These are phyloP conservation scores for Porites australiensis DNA, from an alignment of 64 coral and sea anemone genomes.

Conservation along the genomic window DNA sequence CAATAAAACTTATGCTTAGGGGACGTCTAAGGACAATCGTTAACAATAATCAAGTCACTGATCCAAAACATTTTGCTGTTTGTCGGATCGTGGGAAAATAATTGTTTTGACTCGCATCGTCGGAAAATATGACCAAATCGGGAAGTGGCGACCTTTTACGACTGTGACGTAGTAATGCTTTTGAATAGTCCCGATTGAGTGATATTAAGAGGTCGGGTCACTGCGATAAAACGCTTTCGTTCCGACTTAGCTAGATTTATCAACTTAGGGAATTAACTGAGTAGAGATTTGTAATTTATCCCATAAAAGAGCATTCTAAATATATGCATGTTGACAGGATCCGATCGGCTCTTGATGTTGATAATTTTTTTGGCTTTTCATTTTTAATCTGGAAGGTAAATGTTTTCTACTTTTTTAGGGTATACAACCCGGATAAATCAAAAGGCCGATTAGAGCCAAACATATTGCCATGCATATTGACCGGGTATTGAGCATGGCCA, in stretches of 20 bases:
- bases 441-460: not conserved
- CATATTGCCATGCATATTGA: not conserved
- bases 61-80: constrained; percentile 41
- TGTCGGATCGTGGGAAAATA: constrained; percentile 53
- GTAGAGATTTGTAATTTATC: constrained; percentile 7
- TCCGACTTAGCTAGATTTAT: not conserved
- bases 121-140: constrained; percentile 66
- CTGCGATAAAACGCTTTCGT: constrained; percentile 17
- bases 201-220: constrained; percentile 42
- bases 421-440: not conserved
- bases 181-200: constrained; percentile 15
- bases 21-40: not conserved
- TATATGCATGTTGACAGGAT: not conserved
- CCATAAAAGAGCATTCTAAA: not conserved
- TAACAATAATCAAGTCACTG: constrained; percentile 39
- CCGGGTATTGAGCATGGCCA: no score
- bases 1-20: not conserved
- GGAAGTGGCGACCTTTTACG: constrained; percentile 55
- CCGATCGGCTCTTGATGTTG: no score
- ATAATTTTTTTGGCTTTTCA: not conserved
- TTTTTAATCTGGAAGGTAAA: not conserved
- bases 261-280: not conserved
- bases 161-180: constrained; percentile 35
- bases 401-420: not conserved
- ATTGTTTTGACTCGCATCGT: constrained; percentile 35